These are phyloP conservation scores for Spea bombifrons DNA, from an alignment of 2,113 vertebrate species.

Conservation along the genomic window DNA sequence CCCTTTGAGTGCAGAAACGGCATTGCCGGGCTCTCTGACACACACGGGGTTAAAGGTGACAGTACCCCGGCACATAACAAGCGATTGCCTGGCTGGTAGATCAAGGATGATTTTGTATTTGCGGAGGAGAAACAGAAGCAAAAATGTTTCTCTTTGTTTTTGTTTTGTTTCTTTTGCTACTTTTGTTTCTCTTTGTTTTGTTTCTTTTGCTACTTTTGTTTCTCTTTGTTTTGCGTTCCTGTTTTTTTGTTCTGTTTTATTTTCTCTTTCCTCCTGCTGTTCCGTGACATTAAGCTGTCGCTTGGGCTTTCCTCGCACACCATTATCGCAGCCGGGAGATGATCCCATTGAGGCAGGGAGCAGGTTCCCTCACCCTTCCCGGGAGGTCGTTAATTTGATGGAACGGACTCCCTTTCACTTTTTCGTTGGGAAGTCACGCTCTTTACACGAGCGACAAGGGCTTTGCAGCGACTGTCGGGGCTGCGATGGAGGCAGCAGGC, in stretches of 20 bases:
- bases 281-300: too few species aligned
- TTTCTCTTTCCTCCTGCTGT: too few species aligned
- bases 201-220: not conserved
- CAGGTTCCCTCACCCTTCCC: not conserved
- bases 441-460: constrained; percentile 29
- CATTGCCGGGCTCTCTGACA: not conserved
- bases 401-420: not conserved
- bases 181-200: not conserved
- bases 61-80: not conserved
- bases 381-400: not conserved
- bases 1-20: not conserved
- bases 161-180: too few species aligned
- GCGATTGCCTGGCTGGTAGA: not conserved
- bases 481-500: not conserved
- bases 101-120: too few species aligned
- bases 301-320: too few species aligned
- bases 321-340: too few species aligned
- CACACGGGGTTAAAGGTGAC: not conserved
- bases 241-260: too few species aligned
- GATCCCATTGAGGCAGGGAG: not conserved
- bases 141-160: not conserved
- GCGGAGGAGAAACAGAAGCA: too few species aligned
- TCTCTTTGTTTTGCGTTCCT: too few species aligned
- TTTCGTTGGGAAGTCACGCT: constrained; percentile 40
- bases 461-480: not conserved